Conservation (phyloP, 1,140 invertebrate genomes). For the Apocrypta bakeri region DNA sequence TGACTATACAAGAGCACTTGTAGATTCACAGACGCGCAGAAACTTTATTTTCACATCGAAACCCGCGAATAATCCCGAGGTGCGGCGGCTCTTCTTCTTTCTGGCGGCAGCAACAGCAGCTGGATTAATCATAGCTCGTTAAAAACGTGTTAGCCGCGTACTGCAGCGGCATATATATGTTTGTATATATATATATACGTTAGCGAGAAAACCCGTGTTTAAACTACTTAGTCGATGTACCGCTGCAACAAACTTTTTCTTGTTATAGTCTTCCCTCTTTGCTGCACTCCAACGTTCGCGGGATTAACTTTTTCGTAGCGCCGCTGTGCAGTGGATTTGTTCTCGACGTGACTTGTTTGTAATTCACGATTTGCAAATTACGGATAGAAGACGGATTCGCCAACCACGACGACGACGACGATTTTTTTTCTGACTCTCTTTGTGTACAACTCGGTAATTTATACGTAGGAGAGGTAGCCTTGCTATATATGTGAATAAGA, state of each 20-base stretch:
- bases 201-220: no score
- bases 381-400: background rate
- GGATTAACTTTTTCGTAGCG: background rate
- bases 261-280: background rate
- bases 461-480: no score
- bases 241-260: background rate
- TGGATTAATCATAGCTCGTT: background rate
- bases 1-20: no score
- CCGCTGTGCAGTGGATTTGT: no score
- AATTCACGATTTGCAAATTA: background rate
- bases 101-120: background rate
- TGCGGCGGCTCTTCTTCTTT: no score
- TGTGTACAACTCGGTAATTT: no score
- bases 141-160: background rate
- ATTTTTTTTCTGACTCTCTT: background rate
- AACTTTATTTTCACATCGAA: background rate
- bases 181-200: no score
- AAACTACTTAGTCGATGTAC: no score
- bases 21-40: background rate
- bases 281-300: background rate
- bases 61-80: background rate
- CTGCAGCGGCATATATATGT: background rate
- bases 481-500: no score
- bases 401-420: no score
- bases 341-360: background rate